Base-by-base conservation (phyloP, 2,797 vertebrate genomes). In the Poeciliopsis gracilis region DNA sequence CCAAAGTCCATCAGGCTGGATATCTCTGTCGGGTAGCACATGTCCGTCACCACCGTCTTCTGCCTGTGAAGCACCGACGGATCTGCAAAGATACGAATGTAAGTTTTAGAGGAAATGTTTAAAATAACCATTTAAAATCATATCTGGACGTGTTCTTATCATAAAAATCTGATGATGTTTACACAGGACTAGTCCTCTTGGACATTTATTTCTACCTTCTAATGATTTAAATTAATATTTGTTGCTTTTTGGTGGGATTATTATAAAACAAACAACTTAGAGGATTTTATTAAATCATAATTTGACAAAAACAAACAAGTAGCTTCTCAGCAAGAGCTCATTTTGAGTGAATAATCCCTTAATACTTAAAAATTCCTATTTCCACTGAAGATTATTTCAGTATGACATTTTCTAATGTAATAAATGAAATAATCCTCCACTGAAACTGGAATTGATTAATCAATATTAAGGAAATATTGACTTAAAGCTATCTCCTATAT, bases 1-100 rank as follows among this genome's bases (percentile, higher is more conserved):
- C 93, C 93, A 81, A 96, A 95, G 91, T 96, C 94, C 95, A 96
- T 95, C 87, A 96, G 87, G 92, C 93, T 95, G 75, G 94, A 95
- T 89, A 95, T 96, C 83, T 95, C 93, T 25, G 93, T 87, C n/a
- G 94, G 91, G 92, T 95, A 96, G 91, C 94, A 94, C 92, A 96
- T 94, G 90, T 95, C 95, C 13, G 93, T 95, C 85, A 95, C 89
- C 78, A 93, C 72, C 0, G 94, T 88, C 92, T 95, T 96, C 91
- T 95, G 93, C 82, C 94, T 92, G 89, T 90, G 95, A 84, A 93
- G 94, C 77, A 94, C 59, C 1, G 89, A 88, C 4, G 93, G 89
- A 87, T 95, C 95, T 96, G 93, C 30, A 78, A 72, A 36, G n/a
- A 30, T n/a, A 77, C 11, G 0, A 73, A 43, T 51, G 15, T 49